A percentile compares a stretch with the other conserved stretches of the same genome.
Conservation (phyloP, 2,113 vertebrate genomes). For the Anthoscopus minutus region DNA sequence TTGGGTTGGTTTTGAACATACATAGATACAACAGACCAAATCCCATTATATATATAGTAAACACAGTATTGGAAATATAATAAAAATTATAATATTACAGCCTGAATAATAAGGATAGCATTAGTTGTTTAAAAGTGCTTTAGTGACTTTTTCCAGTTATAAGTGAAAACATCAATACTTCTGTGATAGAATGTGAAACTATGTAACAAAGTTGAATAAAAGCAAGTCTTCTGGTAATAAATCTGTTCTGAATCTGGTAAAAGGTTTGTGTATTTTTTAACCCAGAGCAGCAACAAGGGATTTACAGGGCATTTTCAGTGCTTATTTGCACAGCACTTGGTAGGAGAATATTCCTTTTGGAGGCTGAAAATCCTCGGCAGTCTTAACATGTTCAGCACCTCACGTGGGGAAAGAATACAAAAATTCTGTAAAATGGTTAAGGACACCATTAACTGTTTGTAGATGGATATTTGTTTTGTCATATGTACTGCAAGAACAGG, state of each 20-base stretch:
- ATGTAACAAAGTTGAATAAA: background rate
- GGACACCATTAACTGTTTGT: background rate
- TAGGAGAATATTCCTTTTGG: background rate
- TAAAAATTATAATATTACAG: background rate
- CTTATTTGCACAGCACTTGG: background rate
- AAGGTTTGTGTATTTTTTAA: background rate
- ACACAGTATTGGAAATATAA: background rate
- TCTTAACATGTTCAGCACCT: background rate
- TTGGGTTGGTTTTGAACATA: background rate
- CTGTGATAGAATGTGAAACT: background rate
- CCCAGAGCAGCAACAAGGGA: background rate
- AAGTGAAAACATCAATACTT: background rate
- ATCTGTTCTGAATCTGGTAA: background rate
- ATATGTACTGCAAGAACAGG: background rate
- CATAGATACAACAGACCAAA: background rate
- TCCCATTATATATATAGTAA: background rate
- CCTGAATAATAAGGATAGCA: background rate
- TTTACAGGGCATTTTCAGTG: conserved; percentile 5
- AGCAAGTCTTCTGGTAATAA: background rate
- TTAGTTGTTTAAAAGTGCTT: background rate
- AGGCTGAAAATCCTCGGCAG: conserved; percentile 28
- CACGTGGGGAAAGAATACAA: background rate
- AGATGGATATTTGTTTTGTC: background rate
- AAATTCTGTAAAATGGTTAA: background rate
- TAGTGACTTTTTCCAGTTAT: background rate